Evolutionary conservation across 2,113 vertebrate species (phyloP).

Genomic region (Paralichthys olivaceus): DNA sequence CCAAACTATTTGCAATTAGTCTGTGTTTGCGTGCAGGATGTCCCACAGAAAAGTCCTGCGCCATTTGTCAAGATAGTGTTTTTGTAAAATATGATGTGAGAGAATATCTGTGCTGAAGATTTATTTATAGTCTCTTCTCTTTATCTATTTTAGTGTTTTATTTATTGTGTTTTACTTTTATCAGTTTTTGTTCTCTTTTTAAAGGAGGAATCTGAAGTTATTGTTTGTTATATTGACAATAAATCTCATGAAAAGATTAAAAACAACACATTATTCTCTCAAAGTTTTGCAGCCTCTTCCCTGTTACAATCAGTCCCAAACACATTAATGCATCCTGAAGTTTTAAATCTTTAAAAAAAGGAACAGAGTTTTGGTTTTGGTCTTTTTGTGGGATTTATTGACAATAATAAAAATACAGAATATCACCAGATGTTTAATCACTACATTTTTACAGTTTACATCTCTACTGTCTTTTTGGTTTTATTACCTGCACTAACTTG

Average conservation of each 20-base stretch:
- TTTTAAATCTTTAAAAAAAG: background rate
- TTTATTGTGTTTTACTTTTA: conserved; percentile 1
- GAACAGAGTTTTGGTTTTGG: background rate
- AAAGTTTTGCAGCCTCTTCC: too few species aligned
- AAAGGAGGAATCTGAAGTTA: background rate
- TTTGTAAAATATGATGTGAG: background rate
- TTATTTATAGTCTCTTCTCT: background rate
- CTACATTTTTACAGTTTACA: background rate
- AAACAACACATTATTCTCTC: background rate
- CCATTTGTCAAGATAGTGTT: conserved; percentile 18
- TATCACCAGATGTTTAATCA: background rate
- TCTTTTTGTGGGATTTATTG: background rate
- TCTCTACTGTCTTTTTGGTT: too few species aligned
- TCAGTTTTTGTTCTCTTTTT: background rate
- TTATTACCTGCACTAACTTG: too few species aligned
- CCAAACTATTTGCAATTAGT: conserved; percentile 40
- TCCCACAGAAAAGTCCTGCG: conserved; percentile 19
- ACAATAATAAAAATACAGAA: background rate
- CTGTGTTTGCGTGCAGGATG: conserved; percentile 34
- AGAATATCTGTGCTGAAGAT: background rate
- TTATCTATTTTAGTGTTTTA: background rate
- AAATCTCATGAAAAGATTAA: background rate
- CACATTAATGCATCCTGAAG: background rate
- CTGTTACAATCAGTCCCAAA: background rate
- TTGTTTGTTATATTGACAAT: background rate